These are phyloP conservation scores for Trinorchestia longiramus DNA, from an alignment of 1,140 invertebrate species.

Conservation along the genomic window DNA sequence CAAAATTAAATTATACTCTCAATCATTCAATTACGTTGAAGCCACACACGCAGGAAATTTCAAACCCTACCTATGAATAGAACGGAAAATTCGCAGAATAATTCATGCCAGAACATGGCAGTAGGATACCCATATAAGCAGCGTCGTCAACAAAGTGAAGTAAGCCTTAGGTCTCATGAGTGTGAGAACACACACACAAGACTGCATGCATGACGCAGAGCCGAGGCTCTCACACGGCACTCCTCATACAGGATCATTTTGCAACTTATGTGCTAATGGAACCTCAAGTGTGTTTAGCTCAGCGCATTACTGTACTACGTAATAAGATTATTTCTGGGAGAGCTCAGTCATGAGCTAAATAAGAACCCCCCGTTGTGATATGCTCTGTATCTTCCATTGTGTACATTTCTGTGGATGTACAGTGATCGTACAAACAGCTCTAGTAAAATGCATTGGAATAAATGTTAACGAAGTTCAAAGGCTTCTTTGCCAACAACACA, in stretches of 20 bases:
- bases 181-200: background rate
- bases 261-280: background rate
- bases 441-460: background rate
- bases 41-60: too few species aligned
- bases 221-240: background rate
- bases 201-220: background rate
- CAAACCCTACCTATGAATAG: too few species aligned
- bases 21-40: too few species aligned
- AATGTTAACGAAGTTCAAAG: background rate
- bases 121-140: background rate
- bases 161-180: background rate
- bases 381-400: too few species aligned
- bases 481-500: background rate
- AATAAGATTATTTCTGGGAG: background rate
- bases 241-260: background rate
- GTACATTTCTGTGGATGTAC: background rate
- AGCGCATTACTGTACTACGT: background rate
- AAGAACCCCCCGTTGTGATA: background rate
- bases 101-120: background rate
- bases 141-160: background rate
- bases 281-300: background rate
- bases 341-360: background rate
- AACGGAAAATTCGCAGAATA: too few species aligned
- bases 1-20: too few species aligned
- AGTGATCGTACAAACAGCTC: background rate